Evolutionary conservation across 2,888 invertebrate genomes (phyloP), one percentile per base, ranked within the genome.

Genomic region (Athetis lepigone): DNA sequence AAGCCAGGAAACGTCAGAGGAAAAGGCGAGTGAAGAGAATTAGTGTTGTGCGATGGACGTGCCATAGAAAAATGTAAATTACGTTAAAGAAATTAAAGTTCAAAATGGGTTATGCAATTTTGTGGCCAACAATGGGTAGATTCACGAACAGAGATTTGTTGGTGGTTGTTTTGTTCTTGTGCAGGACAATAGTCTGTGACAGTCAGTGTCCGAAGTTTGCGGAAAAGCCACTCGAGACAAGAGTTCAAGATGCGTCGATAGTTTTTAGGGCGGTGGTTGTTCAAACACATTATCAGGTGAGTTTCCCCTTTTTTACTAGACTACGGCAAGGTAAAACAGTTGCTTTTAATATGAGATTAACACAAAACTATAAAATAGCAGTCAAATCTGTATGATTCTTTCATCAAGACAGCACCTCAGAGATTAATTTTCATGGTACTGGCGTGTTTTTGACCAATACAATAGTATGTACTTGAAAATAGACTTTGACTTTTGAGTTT

Each of bases 221-320:
- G n/a, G 94, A 94, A 79, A 92, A 90, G 68, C 92, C 95, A 39
- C 88, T 95, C 18, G 95, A 95, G 88, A 95, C 95, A 42, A 84
- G 95, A 77, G 93, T 95, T 62, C 92, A 95, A 84, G 93, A 94
- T 67, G 94, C 95, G 70, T 91, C 95, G 39, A 93, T 96, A 86
- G 95, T 96, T 82, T 95, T 96, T 88, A 91, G 95, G 65, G 95
- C 94, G 9, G 95, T 95, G 59, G 93, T 94, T 47, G 90, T 95
- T 43, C 92, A 94, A 71, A 88, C 92, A 54, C 90, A 93, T 85
- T 90, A 84, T 83, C 90, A 92, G 92, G 95, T 95, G 52, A 89
- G 92, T 84, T 46, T 1, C 42, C 36, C 16, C 60, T 39, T 2
- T 21, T 23, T 7, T n/a, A n/a, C n/a, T n/a, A n/a, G n/a, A n/a